Percentiles rank a stretch among this genome's conserved stretches.
Evolutionary conservation across 2,888 invertebrate species (phyloP).

Genomic region (Leptopterna dolabrata): DNA sequence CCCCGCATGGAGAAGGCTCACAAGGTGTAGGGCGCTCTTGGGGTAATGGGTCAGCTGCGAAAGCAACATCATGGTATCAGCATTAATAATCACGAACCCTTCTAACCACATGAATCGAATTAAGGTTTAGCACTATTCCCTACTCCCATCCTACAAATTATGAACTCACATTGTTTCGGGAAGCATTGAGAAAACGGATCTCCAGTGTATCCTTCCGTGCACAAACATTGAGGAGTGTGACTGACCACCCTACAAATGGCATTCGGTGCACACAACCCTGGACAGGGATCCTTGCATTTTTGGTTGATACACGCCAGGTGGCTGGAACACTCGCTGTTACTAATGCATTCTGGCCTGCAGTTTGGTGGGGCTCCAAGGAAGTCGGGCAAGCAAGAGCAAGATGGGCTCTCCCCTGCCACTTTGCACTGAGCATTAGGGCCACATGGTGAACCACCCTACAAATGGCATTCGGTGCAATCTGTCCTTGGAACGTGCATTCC

Average conservation of each 20-base stretch:
- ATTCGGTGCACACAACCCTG: slow-evolving; percentile 79
- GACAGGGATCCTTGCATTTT: slow-evolving; percentile 81
- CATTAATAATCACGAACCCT: neutral
- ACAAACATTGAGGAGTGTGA: slow-evolving; percentile 76
- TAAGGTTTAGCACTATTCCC: neutral
- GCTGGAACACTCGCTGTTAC: slow-evolving; percentile 78
- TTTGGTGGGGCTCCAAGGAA: slow-evolving; percentile 76
- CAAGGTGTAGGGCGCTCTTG: slow-evolving; percentile 72
- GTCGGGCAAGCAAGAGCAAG: slow-evolving; percentile 77
- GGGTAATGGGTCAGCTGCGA: slow-evolving; percentile 34
- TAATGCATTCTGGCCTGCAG: slow-evolving; percentile 79
- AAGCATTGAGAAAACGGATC: slow-evolving; percentile 71
- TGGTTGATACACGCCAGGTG: slow-evolving; percentile 74
- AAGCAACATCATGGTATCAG: neutral
- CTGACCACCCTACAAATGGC: slow-evolving; percentile 79
- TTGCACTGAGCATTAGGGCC: slow-evolving; percentile 85
- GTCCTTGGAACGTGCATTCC: too few species aligned
- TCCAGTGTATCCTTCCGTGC: slow-evolving; percentile 68
- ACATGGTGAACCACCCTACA: slow-evolving; percentile 83
- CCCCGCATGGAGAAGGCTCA: slow-evolving; percentile 82
- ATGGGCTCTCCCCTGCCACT: slow-evolving; percentile 76
- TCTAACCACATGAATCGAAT: neutral
- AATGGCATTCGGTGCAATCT: slow-evolving; percentile 83
- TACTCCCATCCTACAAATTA: neutral
- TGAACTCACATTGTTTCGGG: slow-evolving; percentile 58